Conservation (phyloP, 2,888 invertebrate genomes). For the Metellina segmentata region DNA sequence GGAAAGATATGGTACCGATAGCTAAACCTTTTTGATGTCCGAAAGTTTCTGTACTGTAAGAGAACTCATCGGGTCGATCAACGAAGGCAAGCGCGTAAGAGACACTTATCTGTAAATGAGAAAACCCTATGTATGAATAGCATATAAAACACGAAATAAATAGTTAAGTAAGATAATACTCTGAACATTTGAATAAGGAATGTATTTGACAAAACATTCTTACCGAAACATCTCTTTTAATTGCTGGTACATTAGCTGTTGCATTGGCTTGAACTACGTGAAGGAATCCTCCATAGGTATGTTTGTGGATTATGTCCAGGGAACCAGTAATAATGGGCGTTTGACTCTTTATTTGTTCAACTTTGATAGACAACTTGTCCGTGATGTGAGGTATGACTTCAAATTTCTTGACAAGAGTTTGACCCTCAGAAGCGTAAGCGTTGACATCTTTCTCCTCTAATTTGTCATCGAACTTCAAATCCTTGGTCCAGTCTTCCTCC, state of each 20-base stretch:
- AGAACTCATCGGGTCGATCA: conserved; percentile 44
- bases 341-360: neutral
- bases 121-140: neutral
- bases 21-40: conserved; percentile 24
- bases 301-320: conserved; percentile 19
- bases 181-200: neutral
- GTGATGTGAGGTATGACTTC: neutral
- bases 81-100: neutral
- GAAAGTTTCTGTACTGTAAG: conserved; percentile 17
- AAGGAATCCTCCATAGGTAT: conserved; percentile 12
- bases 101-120: conserved; percentile 9
- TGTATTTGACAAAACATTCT: neutral
- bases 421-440: neutral
- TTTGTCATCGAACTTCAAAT: conserved; percentile 3
- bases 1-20: neutral
- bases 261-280: conserved; percentile 7
- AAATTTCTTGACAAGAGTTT: neutral
- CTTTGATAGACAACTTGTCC: conserved; percentile 2
- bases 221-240: neutral
- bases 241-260: neutral
- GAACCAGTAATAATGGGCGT: neutral
- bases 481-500: conserved; percentile 11
- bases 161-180: neutral
- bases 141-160: neutral
- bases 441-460: neutral